Evolutionary conservation across 2,113 vertebrate species (phyloP).

Genomic region (Capreolus pygargus): DNA sequence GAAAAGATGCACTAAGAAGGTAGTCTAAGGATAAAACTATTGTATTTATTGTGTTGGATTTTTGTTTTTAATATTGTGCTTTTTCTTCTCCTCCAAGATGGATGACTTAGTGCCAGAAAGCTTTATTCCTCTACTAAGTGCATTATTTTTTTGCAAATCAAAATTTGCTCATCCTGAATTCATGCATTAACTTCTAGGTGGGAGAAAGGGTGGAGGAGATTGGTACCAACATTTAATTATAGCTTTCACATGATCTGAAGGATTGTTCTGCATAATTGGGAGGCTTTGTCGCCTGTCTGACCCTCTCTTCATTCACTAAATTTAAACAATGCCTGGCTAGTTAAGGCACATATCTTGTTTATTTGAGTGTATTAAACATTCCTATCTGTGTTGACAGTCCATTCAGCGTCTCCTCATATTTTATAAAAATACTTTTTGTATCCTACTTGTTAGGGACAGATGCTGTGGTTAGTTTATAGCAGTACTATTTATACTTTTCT

Average conservation of each 20-base stretch:
- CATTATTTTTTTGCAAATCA: conserved; percentile 54
- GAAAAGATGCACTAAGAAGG: background rate
- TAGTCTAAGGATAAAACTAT: background rate
- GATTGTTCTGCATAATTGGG: conserved; percentile 43
- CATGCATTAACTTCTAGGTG: conserved; percentile 47
- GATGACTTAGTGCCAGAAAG: conserved; percentile 37
- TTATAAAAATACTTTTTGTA: conserved; percentile 56
- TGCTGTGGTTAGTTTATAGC: conserved; percentile 58
- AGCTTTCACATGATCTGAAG: conserved; percentile 58
- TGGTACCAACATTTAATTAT: conserved; percentile 59
- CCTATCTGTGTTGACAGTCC: conserved; percentile 69
- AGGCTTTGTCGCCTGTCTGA: conserved; percentile 55
- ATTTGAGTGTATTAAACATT: conserved; percentile 75
- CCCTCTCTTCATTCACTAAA: conserved; percentile 61
- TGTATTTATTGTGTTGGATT: background rate
- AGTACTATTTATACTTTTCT: conserved; percentile 43
- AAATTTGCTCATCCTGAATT: conserved; percentile 65
- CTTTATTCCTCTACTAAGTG: conserved; percentile 40
- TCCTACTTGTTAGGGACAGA: conserved; percentile 55
- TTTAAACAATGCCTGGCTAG: conserved; percentile 65
- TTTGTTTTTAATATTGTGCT: background rate
- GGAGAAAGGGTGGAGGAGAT: conserved; percentile 1
- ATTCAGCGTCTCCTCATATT: conserved; percentile 67
- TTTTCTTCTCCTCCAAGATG: background rate
- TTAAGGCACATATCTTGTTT: conserved; percentile 66